Base-by-base conservation (phyloP, 2,113 vertebrate genomes). In the Spermophilus dauricus region DNA sequence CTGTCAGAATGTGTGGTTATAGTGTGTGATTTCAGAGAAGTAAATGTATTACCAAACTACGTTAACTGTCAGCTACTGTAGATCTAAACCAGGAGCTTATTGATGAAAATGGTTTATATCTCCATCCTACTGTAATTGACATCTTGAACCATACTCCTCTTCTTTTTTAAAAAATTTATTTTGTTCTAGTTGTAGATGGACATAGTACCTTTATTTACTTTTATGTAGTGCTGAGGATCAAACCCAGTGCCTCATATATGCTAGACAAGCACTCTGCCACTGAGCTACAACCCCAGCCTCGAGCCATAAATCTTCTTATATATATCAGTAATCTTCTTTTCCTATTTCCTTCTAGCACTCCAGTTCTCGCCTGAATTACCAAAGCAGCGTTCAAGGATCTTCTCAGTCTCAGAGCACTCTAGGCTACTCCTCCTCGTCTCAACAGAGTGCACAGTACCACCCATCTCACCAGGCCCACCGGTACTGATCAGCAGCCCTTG, bases 311-410 rank as follows among this genome's bases (percentile, higher is more conserved):
- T 56, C 70, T 77, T 18, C 75, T 22, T 37, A 53, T 24, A 5
- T 37, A 48, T 24, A 5, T 42, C 61, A 20, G 56, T 96, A 39
- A 96, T 91, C 81, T 24, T 63, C 61, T 69, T 48, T 69, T 48
- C 61, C 75, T 51, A 4, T 78, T 96, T 91, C 89, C 82, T 98
- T 96, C 95, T 98, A 99, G 99, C 99, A 99, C 99, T 99, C 99
- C 98, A 98, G 99, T 97, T 99, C 99, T 18, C 99, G 99, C 98
- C 99, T 99, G 98, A 99, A 99, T 99, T 99, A 99, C 99, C 99
- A 99, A 99, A 99, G 99, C 99, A 99, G 99, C 93, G 99, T 99
- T 98, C 99, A 99, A 99, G 99, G 99, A 98, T 99, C 99, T 98
- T 99, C 99, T 94, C 99, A 99, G 99, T 99, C 99, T 97, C 99